Conservation (phyloP, 2,113 vertebrate species). For the Plecturocebus donacophilus region DNA sequence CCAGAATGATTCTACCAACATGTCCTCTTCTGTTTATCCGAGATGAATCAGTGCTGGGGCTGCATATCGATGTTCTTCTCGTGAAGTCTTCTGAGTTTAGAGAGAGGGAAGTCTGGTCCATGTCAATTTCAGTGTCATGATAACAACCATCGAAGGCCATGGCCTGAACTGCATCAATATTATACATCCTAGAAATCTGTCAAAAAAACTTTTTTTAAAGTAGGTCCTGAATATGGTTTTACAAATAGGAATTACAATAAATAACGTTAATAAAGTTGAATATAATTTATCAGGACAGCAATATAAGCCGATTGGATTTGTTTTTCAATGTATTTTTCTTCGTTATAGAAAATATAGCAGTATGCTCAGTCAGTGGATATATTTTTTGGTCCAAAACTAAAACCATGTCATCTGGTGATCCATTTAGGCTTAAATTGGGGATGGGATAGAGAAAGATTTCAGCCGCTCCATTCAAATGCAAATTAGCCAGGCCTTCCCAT, state of each 20-base stretch:
- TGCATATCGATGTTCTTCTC: constrained; percentile 76
- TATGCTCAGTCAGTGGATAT: not conserved
- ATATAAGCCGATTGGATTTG: not conserved
- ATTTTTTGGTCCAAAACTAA: not conserved
- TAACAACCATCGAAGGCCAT: constrained; percentile 94
- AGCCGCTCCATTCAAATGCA: not conserved
- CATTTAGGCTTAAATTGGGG: not conserved
- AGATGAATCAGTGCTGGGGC: constrained; percentile 63
- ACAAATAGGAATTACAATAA: constrained; percentile 3
- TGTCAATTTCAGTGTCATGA: constrained; percentile 85
- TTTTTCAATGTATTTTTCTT: constrained; percentile 28
- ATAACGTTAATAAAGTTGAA: not conserved
- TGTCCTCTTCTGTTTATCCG: constrained; percentile 87
- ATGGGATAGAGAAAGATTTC: not conserved
- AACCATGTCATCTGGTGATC: not conserved
- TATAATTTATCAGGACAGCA: constrained; percentile 11
- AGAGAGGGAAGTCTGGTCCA: constrained; percentile 79
- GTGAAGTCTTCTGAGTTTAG: constrained; percentile 75
- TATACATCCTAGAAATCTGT: constrained; percentile 87
- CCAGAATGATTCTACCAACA: constrained; percentile 89
- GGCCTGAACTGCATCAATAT: constrained; percentile 87
- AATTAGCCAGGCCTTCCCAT: not conserved
- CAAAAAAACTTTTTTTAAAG: constrained; percentile 44
- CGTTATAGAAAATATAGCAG: not conserved
- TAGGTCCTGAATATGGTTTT: not conserved